A percentile compares a stretch with the other conserved stretches of the same genome.
phyloP scores from a whole-genome alignment of 2,113 vertebrate genomes.

The Nesogale talazaci region DNA sequence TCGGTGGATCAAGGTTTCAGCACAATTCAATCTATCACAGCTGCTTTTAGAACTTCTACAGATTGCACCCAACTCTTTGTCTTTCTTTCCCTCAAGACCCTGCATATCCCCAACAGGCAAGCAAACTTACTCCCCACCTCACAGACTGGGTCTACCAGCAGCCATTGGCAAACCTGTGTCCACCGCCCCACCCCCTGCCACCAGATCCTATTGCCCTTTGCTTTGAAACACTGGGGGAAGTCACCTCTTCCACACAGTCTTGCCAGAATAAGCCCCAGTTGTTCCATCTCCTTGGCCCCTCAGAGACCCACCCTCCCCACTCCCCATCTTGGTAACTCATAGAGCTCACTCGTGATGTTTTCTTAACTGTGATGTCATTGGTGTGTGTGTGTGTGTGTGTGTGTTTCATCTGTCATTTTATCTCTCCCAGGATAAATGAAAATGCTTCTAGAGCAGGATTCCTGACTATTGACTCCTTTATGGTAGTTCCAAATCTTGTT shows the following conservation, averaged over 20 bases:
- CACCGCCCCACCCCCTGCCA: not conserved
- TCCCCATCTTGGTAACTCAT: not conserved
- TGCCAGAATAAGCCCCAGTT: not conserved
- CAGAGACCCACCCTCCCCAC: not conserved
- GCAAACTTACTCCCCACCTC: not conserved
- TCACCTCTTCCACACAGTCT: not conserved
- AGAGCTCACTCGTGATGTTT: not conserved
- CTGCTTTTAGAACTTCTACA: not conserved
- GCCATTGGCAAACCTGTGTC: not conserved
- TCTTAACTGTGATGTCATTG: not conserved
- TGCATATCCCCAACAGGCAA: not conserved
- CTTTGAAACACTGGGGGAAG: not conserved
- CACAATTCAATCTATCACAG: not conserved
- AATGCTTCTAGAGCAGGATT: slow-evolving; percentile 35
- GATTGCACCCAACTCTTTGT: not conserved
- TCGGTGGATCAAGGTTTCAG: not conserved
- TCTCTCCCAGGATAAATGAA: slow-evolving; percentile 7
- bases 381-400: too few species aligned
- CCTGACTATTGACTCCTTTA: not conserved
- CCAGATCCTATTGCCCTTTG: not conserved
- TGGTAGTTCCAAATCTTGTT: slow-evolving; percentile 18
- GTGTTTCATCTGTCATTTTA: not conserved
- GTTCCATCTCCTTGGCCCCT: not conserved
- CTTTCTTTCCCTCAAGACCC: not conserved
- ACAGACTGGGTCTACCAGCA: not conserved